phyloP scores from a whole-genome alignment of 2,888 invertebrate species.

The Dasypolia templi region DNA sequence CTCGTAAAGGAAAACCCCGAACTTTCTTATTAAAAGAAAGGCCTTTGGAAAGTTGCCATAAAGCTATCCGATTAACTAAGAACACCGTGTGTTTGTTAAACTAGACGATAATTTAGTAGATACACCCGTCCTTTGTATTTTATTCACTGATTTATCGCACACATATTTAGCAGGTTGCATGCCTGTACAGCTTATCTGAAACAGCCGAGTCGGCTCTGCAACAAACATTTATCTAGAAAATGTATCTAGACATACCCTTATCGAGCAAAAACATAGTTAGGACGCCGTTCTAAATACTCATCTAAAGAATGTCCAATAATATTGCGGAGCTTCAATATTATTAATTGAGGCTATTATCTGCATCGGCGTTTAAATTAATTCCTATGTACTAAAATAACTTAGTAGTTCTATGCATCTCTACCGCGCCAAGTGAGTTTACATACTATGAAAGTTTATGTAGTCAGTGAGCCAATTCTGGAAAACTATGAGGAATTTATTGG shows the following conservation, averaged over 20 bases:
- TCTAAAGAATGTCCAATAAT: constrained; percentile 65
- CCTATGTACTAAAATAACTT: constrained; percentile 33
- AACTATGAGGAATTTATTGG: constrained; percentile 12
- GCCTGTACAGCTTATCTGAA: constrained; percentile 75
- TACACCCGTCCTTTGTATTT: constrained; percentile 68
- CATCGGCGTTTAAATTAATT: constrained; percentile 41
- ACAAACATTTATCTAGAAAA: constrained; percentile 76
- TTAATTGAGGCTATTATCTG: constrained; percentile 54
- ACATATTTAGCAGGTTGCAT: constrained; percentile 77
- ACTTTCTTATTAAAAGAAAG: constrained; percentile 51
- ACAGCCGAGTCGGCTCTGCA: constrained; percentile 69
- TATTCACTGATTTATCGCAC: constrained; percentile 76
- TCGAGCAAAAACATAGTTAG: constrained; percentile 62
- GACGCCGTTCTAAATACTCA: constrained; percentile 61
- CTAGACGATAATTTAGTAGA: constrained; percentile 61
- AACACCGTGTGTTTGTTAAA: constrained; percentile 58
- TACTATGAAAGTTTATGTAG: neutral
- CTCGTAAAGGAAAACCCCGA: constrained; percentile 31
- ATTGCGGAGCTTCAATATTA: constrained; percentile 55
- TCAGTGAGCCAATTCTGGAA: neutral
- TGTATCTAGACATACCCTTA: constrained; percentile 76
- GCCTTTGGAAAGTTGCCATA: constrained; percentile 46
- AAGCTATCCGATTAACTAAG: constrained; percentile 48
- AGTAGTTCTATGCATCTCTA: constrained; percentile 13
- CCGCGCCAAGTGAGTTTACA: constrained; percentile 11